Evolutionary conservation across 2,113 vertebrate genomes (phyloP).

Genomic region (Amphilophus citrinellus): DNA sequence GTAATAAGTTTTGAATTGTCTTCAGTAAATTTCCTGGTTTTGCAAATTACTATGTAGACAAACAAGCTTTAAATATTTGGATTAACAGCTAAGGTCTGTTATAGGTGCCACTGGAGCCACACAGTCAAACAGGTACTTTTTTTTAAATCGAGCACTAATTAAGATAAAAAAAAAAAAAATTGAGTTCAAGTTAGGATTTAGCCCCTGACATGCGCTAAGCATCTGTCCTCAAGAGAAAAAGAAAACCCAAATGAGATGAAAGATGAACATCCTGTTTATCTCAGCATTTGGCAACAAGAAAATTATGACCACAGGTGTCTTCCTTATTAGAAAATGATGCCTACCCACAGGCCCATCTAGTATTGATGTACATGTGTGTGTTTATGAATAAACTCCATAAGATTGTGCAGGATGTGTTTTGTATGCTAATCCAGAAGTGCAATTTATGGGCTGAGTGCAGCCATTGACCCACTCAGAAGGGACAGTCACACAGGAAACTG

Average conservation of each 20-base stretch:
- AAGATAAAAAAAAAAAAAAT: not conserved
- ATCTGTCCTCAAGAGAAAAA: not conserved
- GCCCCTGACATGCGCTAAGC: not conserved
- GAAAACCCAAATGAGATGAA: not conserved
- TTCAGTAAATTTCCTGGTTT: not conserved
- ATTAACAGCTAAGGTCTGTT: not conserved
- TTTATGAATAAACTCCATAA: slow-evolving; percentile 5
- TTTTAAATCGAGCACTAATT: not conserved
- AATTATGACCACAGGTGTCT: slow-evolving; percentile 12
- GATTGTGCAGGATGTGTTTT: slow-evolving; percentile 19
- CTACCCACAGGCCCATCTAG: slow-evolving; percentile 17
- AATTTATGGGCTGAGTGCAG: slow-evolving; percentile 18
- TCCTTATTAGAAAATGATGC: slow-evolving; percentile 21
- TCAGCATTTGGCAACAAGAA: slow-evolving; percentile 9
- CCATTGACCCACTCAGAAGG: slow-evolving; percentile 13
- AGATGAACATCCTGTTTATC: not conserved
- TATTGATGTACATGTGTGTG: slow-evolving; percentile 16
- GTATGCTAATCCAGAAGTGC: slow-evolving; percentile 31
- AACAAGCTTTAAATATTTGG: slow-evolving; percentile 2
- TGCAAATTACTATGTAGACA: not conserved
- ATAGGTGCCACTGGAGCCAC: slow-evolving; percentile 1
- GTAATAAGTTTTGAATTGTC: not conserved
- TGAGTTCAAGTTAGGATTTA: not conserved
- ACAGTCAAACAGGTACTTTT: not conserved
- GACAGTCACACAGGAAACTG: slow-evolving; percentile 17